Conservation (phyloP, 2,888 invertebrate genomes). For the Deilephila elpenor region DNA sequence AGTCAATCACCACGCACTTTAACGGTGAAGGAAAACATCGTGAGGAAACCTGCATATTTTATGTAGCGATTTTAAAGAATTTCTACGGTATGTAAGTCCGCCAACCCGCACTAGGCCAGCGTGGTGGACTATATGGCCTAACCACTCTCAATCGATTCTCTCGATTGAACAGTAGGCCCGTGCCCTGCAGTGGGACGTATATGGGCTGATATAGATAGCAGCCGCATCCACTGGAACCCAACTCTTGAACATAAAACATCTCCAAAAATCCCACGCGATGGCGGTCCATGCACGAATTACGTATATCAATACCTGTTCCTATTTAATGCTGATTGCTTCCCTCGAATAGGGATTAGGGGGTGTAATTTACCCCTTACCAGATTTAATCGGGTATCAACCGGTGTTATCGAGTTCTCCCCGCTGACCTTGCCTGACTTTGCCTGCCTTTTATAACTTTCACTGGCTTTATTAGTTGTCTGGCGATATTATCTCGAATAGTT, state of each 20-base stretch:
- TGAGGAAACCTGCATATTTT: too few relatives aligned
- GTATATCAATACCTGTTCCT: conserved; percentile 45
- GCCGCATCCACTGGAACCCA: background rate
- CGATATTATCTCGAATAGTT: background rate
- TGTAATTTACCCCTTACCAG: conserved; percentile 59
- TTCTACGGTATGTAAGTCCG: too few relatives aligned
- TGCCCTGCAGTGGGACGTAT: too few relatives aligned
- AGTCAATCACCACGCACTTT: too few relatives aligned
- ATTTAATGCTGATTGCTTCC: conserved; percentile 64
- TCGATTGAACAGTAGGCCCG: too few relatives aligned
- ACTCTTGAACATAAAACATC: background rate
- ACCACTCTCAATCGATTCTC: too few relatives aligned
- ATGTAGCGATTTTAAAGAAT: too few relatives aligned
- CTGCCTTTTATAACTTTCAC: conserved; percentile 15
- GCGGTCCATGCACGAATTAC: conserved; percentile 37
- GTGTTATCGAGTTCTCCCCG: conserved; percentile 42
- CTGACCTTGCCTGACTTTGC: conserved; percentile 15
- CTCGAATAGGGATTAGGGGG: conserved; percentile 58
- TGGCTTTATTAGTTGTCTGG: conserved; percentile 11
- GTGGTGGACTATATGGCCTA: too few relatives aligned
- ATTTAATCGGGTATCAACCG: conserved; percentile 44
- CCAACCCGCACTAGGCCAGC: too few relatives aligned
- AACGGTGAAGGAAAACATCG: too few relatives aligned
- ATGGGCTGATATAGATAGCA: too few relatives aligned
- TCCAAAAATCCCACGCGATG: conserved; percentile 3